Evolutionary conservation across 2,797 vertebrate genomes (phyloP).

Genomic region (Merluccius polli): DNA sequence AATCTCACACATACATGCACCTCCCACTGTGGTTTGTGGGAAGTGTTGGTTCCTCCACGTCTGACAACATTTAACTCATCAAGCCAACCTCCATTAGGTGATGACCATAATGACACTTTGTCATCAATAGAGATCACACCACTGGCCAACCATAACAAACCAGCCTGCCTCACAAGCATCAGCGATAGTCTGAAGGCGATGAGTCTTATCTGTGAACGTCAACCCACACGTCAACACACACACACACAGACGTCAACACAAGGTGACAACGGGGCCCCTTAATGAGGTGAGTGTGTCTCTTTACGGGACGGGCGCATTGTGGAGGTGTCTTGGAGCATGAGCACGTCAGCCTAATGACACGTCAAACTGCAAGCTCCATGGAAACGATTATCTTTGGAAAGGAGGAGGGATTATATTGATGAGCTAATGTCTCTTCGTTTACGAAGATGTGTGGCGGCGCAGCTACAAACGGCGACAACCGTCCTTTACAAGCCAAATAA

Average conservation of each 20-base stretch:
- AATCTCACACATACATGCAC: not conserved
- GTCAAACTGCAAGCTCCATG: constrained; percentile 46
- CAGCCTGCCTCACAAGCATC: not conserved
- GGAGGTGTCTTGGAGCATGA: not conserved
- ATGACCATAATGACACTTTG: not conserved
- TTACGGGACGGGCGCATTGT: not conserved
- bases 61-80: not conserved
- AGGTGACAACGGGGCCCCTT: not conserved
- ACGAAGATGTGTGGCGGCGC: not conserved
- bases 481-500: not conserved
- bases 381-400: constrained; percentile 60
- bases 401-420: constrained; percentile 64
- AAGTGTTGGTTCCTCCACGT: not conserved
- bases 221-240: not conserved
- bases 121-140: not conserved
- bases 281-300: not conserved
- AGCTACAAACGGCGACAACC: not conserved
- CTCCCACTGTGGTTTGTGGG: not conserved
- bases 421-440: constrained; percentile 26
- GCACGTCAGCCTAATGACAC: constrained; percentile 63
- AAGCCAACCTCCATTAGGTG: not conserved
- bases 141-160: not conserved
- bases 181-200: not conserved
- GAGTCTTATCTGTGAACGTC: not conserved
- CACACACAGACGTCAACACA: not conserved